These are phyloP conservation scores for Antechinus flavipes DNA, from an alignment of 2,113 vertebrate species.

Conservation along the genomic window DNA sequence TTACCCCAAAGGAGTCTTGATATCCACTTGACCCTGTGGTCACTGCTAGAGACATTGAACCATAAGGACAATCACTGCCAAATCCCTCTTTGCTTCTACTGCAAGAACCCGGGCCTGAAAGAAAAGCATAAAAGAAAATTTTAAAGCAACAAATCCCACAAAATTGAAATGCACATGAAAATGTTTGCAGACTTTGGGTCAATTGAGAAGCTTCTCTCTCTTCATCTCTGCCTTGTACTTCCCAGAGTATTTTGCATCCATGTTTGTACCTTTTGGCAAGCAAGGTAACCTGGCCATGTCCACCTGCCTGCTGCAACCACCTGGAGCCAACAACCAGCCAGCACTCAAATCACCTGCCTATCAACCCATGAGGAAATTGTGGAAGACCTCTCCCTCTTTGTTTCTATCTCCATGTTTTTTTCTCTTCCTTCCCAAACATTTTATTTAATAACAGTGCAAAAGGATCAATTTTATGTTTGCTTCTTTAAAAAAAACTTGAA, in stretches of 20 bases:
- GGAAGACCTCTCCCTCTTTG: conserved; percentile 57
- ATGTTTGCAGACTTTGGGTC: conserved; percentile 69
- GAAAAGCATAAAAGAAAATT: conserved; percentile 51
- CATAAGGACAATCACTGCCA: conserved; percentile 91
- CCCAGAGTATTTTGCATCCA: conserved; percentile 47
- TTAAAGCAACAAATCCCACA: background rate
- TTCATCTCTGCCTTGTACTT: conserved; percentile 58
- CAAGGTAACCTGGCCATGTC: conserved; percentile 72
- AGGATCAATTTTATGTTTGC: conserved; percentile 89
- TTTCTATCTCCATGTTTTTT: conserved; percentile 9
- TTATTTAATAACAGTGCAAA: conserved; percentile 91
- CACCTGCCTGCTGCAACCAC: conserved; percentile 64
- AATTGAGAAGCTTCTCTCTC: conserved; percentile 73
- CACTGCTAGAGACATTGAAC: conserved; percentile 86
- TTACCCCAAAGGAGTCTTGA: conserved; percentile 83
- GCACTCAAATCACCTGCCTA: conserved; percentile 54
- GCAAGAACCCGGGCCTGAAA: conserved; percentile 76
- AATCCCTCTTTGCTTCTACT: conserved; percentile 76
- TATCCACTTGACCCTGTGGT: conserved; percentile 84
- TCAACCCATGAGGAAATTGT: conserved; percentile 55
- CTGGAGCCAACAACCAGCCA: conserved; percentile 33
- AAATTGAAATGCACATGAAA: conserved; percentile 67
- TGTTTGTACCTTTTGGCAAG: conserved; percentile 72
- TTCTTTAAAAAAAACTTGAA: conserved; percentile 87
- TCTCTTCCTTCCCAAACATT: conserved; percentile 72